Conservation (phyloP, 2,797 vertebrate genomes). For the Tapirus indicus region DNA sequence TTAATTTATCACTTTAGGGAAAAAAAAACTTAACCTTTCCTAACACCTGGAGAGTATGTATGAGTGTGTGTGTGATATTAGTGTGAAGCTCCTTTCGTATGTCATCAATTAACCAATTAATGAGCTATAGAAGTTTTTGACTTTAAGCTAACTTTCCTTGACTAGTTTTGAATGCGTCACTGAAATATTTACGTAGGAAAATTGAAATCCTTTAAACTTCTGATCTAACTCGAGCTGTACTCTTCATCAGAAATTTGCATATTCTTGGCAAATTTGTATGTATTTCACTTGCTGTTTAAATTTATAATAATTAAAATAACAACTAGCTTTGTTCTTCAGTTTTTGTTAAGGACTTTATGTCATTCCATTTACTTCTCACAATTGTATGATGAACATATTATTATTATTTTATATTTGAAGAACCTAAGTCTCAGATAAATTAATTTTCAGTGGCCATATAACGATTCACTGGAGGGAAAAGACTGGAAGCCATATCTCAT, state of each 20-base stretch:
- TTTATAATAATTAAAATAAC: background rate
- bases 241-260: background rate
- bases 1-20: background rate
- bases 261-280: background rate
- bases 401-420: background rate
- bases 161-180: background rate
- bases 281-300: background rate
- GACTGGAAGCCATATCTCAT: background rate
- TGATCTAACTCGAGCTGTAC: background rate
- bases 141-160: background rate
- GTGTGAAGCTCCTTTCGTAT: background rate
- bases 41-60: background rate
- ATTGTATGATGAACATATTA: background rate
- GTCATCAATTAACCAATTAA: background rate
- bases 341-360: background rate
- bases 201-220: background rate
- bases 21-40: background rate
- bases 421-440: background rate
- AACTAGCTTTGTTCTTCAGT: background rate
- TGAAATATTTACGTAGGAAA: conserved; percentile 27
- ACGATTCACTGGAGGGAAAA: background rate
- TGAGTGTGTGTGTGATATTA: background rate
- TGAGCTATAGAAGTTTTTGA: background rate
- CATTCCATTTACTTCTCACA: background rate
- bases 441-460: background rate